Evolutionary conservation across 2,797 vertebrate species (phyloP).

Genomic region (Mallotus villosus): DNA sequence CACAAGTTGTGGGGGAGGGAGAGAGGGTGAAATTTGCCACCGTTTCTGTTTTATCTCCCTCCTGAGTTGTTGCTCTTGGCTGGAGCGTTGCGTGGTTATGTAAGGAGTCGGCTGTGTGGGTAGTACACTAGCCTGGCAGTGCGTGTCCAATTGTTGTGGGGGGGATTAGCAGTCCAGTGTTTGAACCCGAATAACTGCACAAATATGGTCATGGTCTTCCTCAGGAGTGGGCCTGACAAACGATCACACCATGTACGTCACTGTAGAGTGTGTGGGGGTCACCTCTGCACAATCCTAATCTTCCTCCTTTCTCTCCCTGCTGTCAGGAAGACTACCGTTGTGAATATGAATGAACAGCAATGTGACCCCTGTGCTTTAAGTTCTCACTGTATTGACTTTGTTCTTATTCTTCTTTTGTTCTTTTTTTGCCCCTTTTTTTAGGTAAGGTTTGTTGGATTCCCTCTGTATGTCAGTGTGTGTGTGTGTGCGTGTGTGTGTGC

Average conservation of each 20-base stretch:
- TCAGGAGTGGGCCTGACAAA: constrained; percentile 27
- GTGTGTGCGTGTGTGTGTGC: constrained; percentile 40
- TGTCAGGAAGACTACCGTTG: constrained; percentile 53
- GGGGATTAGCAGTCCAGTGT: constrained; percentile 37
- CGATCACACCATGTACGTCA: constrained; percentile 38
- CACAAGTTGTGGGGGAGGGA: too few species aligned
- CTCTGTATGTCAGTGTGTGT: constrained; percentile 69
- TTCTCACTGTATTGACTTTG: constrained; percentile 83
- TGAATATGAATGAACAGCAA: constrained; percentile 67
- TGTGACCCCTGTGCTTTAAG: constrained; percentile 76
- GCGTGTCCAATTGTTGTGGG: constrained; percentile 54
- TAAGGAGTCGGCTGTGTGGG: constrained; percentile 65
- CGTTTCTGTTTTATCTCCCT: background rate
- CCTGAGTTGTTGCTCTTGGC: background rate
- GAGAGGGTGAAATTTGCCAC: background rate
- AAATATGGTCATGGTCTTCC: constrained; percentile 37
- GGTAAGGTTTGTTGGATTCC: constrained; percentile 85
- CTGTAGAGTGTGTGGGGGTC: constrained; percentile 40
- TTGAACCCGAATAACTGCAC: constrained; percentile 33
- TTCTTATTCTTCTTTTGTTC: constrained; percentile 82
- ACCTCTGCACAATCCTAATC: constrained; percentile 25
- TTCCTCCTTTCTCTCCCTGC: constrained; percentile 57
- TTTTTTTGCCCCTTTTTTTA: constrained; percentile 74
- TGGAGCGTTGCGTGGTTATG: constrained; percentile 51
- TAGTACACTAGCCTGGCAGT: constrained; percentile 64